Base-by-base conservation (phyloP, 2,888 invertebrate genomes). In the Sepioteuthis lessoniana region DNA sequence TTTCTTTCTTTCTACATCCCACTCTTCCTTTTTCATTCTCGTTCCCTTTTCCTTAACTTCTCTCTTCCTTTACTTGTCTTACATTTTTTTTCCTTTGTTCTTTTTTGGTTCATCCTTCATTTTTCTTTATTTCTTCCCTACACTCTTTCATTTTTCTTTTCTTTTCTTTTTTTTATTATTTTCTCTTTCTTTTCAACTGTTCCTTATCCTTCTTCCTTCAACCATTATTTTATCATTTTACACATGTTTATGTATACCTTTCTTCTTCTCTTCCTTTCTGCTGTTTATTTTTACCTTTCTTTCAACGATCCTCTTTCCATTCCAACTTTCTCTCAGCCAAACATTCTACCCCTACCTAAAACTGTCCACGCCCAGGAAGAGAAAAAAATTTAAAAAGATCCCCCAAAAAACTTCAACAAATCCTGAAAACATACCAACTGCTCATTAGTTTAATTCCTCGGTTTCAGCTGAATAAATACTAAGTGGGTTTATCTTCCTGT, bases 381-480 rank as follows among this genome's bases (percentile, higher is more conserved):
- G 76, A 35, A 35, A n/a, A 16, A 76, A 16, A n/a, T n/a, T n/a
- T n/a, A n/a, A n/a, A n/a, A n/a, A n/a, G n/a, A n/a, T 7, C 42
- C 42, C 42, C 42, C 42, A 42, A 42, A 42, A 42, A 55, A 35
- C n/a, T 76, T n/a, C n/a, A 13, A 19, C n/a, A 76, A 76, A n/a
- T 76, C 76, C n/a, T 10, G 76, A 76, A 76, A 76, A 76, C 76
- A 76, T 76, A 76, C 76, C n/a, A 76, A 76, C n/a, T n/a, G 76
- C 76, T 76, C 76, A 76, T 76, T 76, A 76, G 76, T 76, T 10
- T 76, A 76, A 76, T 76, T 76, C 76, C 76, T 76, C n/a, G 76
- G 76, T 76, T 76, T 76, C 76, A 76, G 76, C 76, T 76, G 76
- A 76, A 76, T 76, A 76, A 76, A 76, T n/a, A 76, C n/a, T 76